Percentiles rank a stretch among this genome's conserved stretches.
Conservation (phyloP, 2,113 vertebrate species). For the Bubalus kerabau region DNA sequence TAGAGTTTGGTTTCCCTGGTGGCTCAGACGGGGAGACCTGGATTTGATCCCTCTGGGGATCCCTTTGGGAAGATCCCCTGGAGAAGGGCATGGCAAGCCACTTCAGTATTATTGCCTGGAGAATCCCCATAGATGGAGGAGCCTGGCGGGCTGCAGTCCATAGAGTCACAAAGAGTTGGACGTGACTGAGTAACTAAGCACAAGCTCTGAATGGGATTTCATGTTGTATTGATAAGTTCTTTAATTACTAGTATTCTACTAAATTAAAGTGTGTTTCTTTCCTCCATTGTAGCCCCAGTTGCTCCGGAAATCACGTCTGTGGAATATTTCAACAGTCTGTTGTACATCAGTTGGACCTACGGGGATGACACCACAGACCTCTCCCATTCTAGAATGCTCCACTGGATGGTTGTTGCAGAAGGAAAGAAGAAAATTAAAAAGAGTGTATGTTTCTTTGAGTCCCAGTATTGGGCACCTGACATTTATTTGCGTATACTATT, state of each 20-base stretch:
- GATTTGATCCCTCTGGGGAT: neutral
- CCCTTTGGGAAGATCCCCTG: neutral
- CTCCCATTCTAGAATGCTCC: conserved; percentile 93
- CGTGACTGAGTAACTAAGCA: neutral
- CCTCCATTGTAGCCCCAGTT: conserved; percentile 87
- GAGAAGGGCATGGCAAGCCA: neutral
- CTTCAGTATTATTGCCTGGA: neutral
- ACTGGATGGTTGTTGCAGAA: conserved; percentile 94
- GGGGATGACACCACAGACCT: conserved; percentile 90
- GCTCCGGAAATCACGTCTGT: conserved; percentile 91
- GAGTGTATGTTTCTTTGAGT: conserved; percentile 78
- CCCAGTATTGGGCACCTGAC: neutral
- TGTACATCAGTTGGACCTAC: conserved; percentile 92
- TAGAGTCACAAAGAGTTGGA: neutral
- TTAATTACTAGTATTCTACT: neutral
- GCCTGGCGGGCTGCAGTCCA: fast-evolving
- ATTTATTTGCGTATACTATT: neutral
- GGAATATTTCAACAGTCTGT: conserved; percentile 88
- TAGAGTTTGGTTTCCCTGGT: neutral
- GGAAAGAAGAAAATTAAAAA: conserved; percentile 91
- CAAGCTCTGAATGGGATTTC: neutral
- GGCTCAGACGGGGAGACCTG: neutral
- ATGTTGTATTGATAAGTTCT: neutral
- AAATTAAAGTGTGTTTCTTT: neutral
- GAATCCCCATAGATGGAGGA: neutral